A percentile compares a stretch with the other conserved stretches of the same genome.
phyloP scores from a whole-genome alignment of 2,888 invertebrate species.

The Agrotis segetum region DNA sequence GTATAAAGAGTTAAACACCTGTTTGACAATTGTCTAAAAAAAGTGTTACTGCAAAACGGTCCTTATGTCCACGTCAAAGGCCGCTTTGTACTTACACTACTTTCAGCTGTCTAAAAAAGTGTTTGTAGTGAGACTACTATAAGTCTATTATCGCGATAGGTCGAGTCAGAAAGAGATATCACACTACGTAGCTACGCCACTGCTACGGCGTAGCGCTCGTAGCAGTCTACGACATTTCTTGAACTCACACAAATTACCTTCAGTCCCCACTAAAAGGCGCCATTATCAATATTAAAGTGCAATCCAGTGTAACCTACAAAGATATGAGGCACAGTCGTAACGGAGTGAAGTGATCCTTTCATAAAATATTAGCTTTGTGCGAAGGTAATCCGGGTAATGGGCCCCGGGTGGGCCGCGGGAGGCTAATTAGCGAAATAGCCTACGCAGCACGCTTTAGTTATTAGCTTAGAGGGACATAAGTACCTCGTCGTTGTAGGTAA shows the following conservation, averaged over 20 bases:
- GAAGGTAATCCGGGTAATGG: conserved; percentile 73
- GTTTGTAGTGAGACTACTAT: no score
- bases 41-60: no score
- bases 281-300: conserved; percentile 55
- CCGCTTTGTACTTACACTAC: no score
- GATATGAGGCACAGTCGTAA: conserved; percentile 49
- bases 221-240: conserved; percentile 18
- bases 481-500: conserved; percentile 9
- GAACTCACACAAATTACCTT: not conserved
- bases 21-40: no score
- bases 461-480: conserved; percentile 33
- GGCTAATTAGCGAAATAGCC: conserved; percentile 67
- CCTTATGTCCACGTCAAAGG: no score
- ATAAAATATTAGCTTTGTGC: conserved; percentile 72
- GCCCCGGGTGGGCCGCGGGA: conserved; percentile 39
- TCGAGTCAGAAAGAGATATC: no score
- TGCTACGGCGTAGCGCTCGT: conserved; percentile 46
- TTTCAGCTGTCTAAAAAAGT: no score
- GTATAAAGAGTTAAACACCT: no score
- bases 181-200: conserved; percentile 1
- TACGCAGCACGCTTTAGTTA: conserved; percentile 39
- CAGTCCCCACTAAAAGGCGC: conserved; percentile 30
- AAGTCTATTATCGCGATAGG: no score
- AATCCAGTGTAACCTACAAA: conserved; percentile 31
- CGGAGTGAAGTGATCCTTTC: conserved; percentile 64